Base-by-base conservation (phyloP, 2,797 vertebrate genomes). In the Lindbergichthys nudifrons region DNA sequence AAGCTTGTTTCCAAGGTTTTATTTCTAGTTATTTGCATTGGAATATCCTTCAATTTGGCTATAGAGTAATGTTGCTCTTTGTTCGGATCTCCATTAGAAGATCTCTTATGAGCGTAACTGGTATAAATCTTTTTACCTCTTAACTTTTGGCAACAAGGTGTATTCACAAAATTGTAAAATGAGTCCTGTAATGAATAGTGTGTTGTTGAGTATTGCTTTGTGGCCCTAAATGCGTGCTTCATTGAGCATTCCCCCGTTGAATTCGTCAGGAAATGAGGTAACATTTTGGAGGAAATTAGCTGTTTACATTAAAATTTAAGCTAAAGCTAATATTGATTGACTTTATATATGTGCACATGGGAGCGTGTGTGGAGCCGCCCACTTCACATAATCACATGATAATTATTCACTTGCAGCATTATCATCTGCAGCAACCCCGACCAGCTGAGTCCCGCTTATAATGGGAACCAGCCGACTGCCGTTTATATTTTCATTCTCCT, bases 381-480 rank as follows among this genome's bases (percentile, higher is more conserved):
- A 15, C 36, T 21, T 70, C 76, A 61, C 65, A 64, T 63, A 70
- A 83, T 82, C 75, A 76, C 62, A 73, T 47, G 39, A 42, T 77
- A 79, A 84, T 82, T 77, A 82, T 83, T 83, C 81, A 86, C 71
- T 73, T 16, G 3, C 19, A 51, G 59, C 10, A 4, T 65, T 66
- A 72, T 71, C 36, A 73, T 65, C 61, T 51, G 47, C 65, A 73
- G 71, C 58, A 43, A 46, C 57, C 14, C 23, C 7, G 62, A 75
- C 54, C 89, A 75, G 85, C 84, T 76, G 87, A 84, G 61, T 70
- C 65, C 47, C 5, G 4, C 30, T 47, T 3, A 19, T 90, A 91
- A 93, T 87, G 77, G 65, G 80, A 93, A 92, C 82, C 90, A 91
- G 91, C 79, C 52, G 47, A 48, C 75, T 41, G 48, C 45, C 50